Conservation (phyloP, 53 echinoderm and acorn worm species). For the Arbacia lixula region DNA sequence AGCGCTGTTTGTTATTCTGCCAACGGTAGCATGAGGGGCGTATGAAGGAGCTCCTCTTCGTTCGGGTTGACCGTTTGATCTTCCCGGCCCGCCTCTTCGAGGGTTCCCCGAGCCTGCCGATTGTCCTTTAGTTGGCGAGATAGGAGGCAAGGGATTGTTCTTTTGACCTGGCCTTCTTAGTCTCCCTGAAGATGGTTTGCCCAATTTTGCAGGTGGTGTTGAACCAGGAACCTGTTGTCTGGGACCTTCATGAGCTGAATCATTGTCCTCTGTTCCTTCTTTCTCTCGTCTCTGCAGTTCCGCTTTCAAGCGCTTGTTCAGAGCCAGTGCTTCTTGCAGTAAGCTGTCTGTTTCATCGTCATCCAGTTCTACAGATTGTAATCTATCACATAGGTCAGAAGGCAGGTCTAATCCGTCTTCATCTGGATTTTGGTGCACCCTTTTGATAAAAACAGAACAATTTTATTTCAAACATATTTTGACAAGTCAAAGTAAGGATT, state of each 20-base stretch:
- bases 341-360: constrained; percentile 55
- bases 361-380: constrained; percentile 38
- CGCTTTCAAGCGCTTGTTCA: constrained; percentile 52
- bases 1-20: constrained; percentile 39
- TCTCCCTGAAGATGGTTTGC: background rate
- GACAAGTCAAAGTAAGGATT: background rate
- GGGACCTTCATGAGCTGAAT: background rate
- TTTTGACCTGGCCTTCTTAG: constrained; percentile 39
- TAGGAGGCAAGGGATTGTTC: constrained; percentile 43
- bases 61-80: constrained; percentile 15
- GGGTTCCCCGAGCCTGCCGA: constrained; percentile 3
- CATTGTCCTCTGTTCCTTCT: background rate
- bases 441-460: too few species aligned
- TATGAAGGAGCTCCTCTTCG: constrained; percentile 17
- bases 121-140: constrained; percentile 36
- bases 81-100: constrained; percentile 7
- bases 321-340: constrained; percentile 46
- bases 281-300: constrained; percentile 49
- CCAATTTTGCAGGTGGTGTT: background rate
- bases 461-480: background rate
- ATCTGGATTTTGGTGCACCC: background rate
- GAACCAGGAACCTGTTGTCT: background rate
- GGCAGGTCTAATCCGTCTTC: background rate
- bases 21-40: constrained; percentile 30
- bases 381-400: constrained; percentile 16